Percentiles rank a stretch among this genome's conserved stretches.
These are phyloP conservation scores for Leptothorax acervorum DNA, from an alignment of 2,888 invertebrate genomes.

Conservation along the genomic window DNA sequence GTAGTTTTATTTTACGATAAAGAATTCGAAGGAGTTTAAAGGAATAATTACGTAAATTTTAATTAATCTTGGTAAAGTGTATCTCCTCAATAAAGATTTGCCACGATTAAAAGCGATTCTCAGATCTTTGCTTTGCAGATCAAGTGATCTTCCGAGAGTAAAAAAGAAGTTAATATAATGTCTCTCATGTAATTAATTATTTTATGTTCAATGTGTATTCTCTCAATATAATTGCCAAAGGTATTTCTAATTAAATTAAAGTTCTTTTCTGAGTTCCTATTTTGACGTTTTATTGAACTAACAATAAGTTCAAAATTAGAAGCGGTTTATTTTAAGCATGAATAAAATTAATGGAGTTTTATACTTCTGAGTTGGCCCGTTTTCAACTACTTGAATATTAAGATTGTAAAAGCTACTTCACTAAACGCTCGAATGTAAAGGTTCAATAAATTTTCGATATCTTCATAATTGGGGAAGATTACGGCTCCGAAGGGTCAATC, in stretches of 20 bases:
- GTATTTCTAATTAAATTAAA: slow-evolving; percentile 22
- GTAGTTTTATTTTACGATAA: not conserved
- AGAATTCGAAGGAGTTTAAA: not conserved
- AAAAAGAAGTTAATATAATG: slow-evolving; percentile 31
- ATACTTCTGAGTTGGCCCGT: not conserved
- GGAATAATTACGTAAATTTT: slow-evolving; percentile 38
- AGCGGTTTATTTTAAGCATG: not conserved
- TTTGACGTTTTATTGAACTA: not conserved
- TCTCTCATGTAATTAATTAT: slow-evolving; percentile 22
- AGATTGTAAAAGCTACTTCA: slow-evolving; percentile 16
- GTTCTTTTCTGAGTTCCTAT: not conserved
- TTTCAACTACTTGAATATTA: slow-evolving; percentile 12
- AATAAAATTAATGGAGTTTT: slow-evolving; percentile 10
- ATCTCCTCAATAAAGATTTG: slow-evolving; percentile 5
- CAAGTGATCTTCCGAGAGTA: not conserved
- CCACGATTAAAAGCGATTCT: slow-evolving; percentile 13
- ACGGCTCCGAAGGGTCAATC: slow-evolving; percentile 35
- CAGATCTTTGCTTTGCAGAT: not conserved
- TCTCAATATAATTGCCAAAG: not conserved
- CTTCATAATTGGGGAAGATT: slow-evolving; percentile 45
- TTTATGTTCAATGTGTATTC: not conserved
- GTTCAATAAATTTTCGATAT: slow-evolving; percentile 42
- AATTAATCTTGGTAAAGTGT: slow-evolving; percentile 17
- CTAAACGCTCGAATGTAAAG: not conserved
- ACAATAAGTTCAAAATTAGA: slow-evolving; percentile 27